Percentiles rank a stretch among this genome's conserved stretches.
phyloP scores from a whole-genome alignment of 2,888 invertebrate species.

The Drosophila ochracea region DNA sequence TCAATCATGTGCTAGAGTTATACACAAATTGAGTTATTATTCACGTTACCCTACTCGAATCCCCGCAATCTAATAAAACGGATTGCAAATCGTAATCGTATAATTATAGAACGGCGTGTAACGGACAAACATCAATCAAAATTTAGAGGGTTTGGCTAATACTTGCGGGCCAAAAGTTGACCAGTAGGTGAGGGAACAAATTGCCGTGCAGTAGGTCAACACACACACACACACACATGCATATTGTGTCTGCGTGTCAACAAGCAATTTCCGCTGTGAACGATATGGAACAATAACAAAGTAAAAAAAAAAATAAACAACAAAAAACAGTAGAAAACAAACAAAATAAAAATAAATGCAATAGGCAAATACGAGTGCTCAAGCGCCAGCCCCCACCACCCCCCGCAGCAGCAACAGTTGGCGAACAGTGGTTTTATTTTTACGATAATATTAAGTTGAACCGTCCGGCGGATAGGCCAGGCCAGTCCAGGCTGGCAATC shows the following conservation, averaged over 20 bases:
- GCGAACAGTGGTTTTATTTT: slow-evolving; percentile 59
- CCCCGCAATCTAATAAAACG: slow-evolving; percentile 66
- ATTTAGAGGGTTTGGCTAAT: slow-evolving; percentile 28
- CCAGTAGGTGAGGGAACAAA: slow-evolving; percentile 66
- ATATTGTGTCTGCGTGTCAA: slow-evolving; percentile 71
- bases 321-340: slow-evolving; percentile 16
- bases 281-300: slow-evolving; percentile 48
- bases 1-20: neutral
- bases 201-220: slow-evolving; percentile 69
- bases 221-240: slow-evolving; percentile 9
- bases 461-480: slow-evolving; percentile 35
- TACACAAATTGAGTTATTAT: slow-evolving; percentile 64
- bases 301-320: neutral
- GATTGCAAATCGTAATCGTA: slow-evolving; percentile 63
- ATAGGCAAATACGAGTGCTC: slow-evolving; percentile 34
- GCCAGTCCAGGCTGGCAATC: slow-evolving; percentile 60
- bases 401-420: slow-evolving; percentile 71
- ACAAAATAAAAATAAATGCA: slow-evolving; percentile 35
- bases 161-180: slow-evolving; percentile 28
- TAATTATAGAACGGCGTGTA: slow-evolving; percentile 60
- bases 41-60: slow-evolving; percentile 16
- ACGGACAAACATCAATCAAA: slow-evolving; percentile 70
- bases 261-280: slow-evolving; percentile 73
- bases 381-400: neutral
- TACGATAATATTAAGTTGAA: slow-evolving; percentile 73